These are phyloP conservation scores for Mixornis gularis DNA, from an alignment of 2,113 vertebrate genomes.

Conservation along the genomic window DNA sequence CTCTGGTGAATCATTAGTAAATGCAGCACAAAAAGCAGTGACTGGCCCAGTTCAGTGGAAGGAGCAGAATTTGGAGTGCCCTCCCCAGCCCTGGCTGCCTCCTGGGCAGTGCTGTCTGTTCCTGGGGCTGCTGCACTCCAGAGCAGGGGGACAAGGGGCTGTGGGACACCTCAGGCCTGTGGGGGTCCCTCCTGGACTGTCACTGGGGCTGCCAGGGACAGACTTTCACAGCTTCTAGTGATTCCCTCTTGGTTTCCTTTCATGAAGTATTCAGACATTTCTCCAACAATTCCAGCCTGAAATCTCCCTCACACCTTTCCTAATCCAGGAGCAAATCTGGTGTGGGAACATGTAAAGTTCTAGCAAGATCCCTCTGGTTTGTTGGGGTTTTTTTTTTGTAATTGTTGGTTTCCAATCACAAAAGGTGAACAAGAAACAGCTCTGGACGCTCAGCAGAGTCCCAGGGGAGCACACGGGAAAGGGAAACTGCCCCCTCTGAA, in stretches of 20 bases:
- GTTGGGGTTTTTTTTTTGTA: not conserved
- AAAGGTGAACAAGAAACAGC: not conserved
- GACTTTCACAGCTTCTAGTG: not conserved
- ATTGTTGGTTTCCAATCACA: not conserved
- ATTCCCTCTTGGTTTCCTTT: not conserved
- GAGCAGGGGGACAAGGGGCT: not conserved
- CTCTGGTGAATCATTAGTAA: not conserved
- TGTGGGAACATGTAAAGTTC: not conserved
- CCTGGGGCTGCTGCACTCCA: not conserved
- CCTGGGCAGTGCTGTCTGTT: not conserved
- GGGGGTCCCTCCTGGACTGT: not conserved
- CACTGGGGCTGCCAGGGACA: not conserved
- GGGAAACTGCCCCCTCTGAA: not conserved
- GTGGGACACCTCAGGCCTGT: not conserved
- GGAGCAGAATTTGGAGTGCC: not conserved
- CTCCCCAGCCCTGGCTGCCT: rapidly evolving
- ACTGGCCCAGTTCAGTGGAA: not conserved
- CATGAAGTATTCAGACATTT: not conserved
- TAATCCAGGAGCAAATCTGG: not conserved
- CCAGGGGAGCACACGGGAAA: not conserved
- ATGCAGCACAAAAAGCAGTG: not conserved
- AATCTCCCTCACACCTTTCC: not conserved
- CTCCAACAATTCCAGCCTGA: not conserved
- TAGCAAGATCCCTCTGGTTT: not conserved
- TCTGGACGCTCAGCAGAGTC: not conserved